Evolutionary conservation across 2,797 vertebrate genomes (phyloP).

Genomic region (Somateria mollissima): DNA sequence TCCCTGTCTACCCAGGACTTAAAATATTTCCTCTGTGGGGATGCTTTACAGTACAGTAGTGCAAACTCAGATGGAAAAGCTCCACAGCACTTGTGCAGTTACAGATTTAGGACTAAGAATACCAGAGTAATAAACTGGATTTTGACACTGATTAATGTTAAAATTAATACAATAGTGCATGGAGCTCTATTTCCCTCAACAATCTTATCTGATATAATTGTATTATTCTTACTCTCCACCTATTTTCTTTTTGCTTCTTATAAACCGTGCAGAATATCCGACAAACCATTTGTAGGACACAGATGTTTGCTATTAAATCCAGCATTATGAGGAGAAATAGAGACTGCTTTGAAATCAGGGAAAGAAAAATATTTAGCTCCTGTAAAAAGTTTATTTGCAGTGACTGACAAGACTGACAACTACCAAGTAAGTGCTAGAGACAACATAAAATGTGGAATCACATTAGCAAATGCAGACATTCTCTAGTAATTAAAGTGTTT

Average conservation of each 20-base stretch:
- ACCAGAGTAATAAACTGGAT: neutral
- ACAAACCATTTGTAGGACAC: neutral
- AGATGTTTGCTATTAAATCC: neutral
- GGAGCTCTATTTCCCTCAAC: neutral
- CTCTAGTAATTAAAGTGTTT: neutral
- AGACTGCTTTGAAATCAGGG: neutral
- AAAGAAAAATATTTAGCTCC: neutral
- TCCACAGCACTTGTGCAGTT: neutral
- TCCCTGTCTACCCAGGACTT: neutral
- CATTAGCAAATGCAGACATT: neutral
- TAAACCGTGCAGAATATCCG: neutral
- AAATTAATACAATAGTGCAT: neutral
- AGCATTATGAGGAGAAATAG: neutral
- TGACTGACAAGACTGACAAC: neutral
- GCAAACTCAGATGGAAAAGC: neutral
- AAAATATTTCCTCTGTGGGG: too few species aligned
- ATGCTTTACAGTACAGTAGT: neutral
- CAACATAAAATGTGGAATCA: neutral
- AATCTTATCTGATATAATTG: neutral
- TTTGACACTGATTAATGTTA: neutral
- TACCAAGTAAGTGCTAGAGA: neutral
- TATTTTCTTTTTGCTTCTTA: neutral
- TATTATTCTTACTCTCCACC: neutral
- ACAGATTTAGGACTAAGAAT: neutral
- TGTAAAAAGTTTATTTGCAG: neutral